phyloP scores from a whole-genome alignment of 1,140 invertebrate genomes.

The Antheraea pernyi region DNA sequence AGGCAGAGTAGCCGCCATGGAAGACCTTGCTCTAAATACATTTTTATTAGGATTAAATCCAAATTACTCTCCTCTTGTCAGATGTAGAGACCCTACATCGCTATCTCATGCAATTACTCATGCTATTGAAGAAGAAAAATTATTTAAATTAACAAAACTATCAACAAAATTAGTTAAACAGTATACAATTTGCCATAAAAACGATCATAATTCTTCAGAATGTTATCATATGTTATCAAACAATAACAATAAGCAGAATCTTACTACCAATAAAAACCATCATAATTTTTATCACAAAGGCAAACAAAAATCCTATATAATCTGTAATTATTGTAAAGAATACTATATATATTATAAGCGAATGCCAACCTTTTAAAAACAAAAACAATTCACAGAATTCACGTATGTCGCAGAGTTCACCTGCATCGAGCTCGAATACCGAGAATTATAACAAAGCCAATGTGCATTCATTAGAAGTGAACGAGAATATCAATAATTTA shows the following conservation, averaged over 20 bases:
- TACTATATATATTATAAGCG: constrained; percentile 22
- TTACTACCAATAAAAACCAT: constrained; percentile 8
- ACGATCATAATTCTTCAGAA: constrained; percentile 11
- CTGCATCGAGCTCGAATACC: background rate
- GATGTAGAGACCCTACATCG: constrained; percentile 27
- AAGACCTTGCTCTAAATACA: constrained; percentile 33
- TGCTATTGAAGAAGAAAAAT: constrained; percentile 30
- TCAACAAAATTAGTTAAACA: constrained; percentile 9
- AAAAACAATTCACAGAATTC: no score
- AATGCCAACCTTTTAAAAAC: no score
- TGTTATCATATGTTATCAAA: constrained; percentile 7
- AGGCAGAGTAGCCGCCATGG: constrained; percentile 34
- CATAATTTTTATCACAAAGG: no score
- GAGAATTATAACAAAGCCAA: no score
- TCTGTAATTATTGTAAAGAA: constrained; percentile 29
- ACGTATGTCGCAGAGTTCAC: background rate
- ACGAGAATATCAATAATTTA: no score
- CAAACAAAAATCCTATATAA: no score
- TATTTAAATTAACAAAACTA: no score
- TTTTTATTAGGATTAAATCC: constrained; percentile 34
- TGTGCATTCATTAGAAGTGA: no score
- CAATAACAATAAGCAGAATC: constrained; percentile 12
- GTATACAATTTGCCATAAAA: constrained; percentile 19
- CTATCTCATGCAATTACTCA: constrained; percentile 24
- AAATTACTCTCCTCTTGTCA: constrained; percentile 22